Evolutionary conservation across 2,888 invertebrate genomes (phyloP), one percentile per base, ranked within the genome.

Genomic region (Crioceris asparagi): DNA sequence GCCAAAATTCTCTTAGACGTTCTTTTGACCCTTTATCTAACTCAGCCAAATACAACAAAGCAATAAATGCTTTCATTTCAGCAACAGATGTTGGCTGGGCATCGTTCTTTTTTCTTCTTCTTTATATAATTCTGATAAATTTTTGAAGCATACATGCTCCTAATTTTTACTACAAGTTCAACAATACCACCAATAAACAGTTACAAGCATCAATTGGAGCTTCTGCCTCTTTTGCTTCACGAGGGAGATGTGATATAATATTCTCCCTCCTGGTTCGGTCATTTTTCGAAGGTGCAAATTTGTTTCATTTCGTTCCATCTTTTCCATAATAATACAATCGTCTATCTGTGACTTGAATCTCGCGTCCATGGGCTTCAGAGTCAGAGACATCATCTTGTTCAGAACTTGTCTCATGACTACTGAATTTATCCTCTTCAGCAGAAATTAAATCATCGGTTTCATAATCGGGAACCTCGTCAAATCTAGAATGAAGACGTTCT

Each of bases 61-160:
- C 36, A 15, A 37, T 12, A 12, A 25, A 32, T 37, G 32, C 32
- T 25, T 23, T 10, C 2, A 37, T 32, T 17, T 37, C 36, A 4
- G 11, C 7, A 11, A 32, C 8, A 8, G 19, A 30, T 17, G 17
- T 37, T 17, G 21, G 10, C 15, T 29, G n/a, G 6, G 14, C 21
- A 21, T 21, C 21, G 7, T 8, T 7, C 10, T 21, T 21, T 7
- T 21, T 8, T 21, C n/a, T n/a, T n/a, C n/a, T n/a, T n/a, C n/a
- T n/a, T n/a, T n/a, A n/a, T n/a, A n/a, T n/a, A n/a, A n/a, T n/a
- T n/a, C n/a, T n/a, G n/a, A n/a, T n/a, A n/a, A n/a, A n/a, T n/a
- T n/a, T n/a, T n/a, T n/a, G n/a, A n/a, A n/a, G n/a, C n/a, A n/a
- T n/a, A n/a, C n/a, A n/a, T n/a, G n/a, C n/a, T n/a, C n/a, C n/a